Base-by-base conservation (phyloP, 2,113 vertebrate genomes). In the Urocolius indicus region DNA sequence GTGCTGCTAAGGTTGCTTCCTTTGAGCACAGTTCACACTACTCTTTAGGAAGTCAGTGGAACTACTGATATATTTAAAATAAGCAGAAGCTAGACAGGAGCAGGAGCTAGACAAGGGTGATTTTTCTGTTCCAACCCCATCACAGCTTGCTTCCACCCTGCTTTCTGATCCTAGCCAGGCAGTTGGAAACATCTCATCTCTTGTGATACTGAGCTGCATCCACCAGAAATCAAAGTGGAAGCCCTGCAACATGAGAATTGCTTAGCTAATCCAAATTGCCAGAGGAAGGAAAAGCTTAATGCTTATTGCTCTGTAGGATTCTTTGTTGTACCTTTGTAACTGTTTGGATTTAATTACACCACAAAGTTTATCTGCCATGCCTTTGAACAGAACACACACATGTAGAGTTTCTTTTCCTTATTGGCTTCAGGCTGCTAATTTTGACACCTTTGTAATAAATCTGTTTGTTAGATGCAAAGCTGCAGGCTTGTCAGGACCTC, bases 401-500 rank as follows among this genome's bases (percentile, higher is more conserved):
- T 51, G 34, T 18, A 90, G 58, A 79, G 67, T 13, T 71, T 66
- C 43, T 83, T 92, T 83, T 69, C 79, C 27, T 67, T 76, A 17
- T 81, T 96, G 68, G 85, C 94, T 89, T 84, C 46, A 87, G 93
- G 84, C 89, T 97, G 94, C 81, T 94, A 91, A 78, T 95, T 96
- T 92, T 97, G 96, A 98, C 97, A 97, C 87, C 94, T 95, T 91
- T 96, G 61, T 97, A 95, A 88, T 97, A 96, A 94, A 97, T 96
- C 87, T 97, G 54, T 96, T 97, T 83, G 87, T 81, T 93, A 91
- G 65, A 92, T 90, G 94, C 93, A 94, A 97, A 96, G 43, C 32
- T 83, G 82, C 57, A 81, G 76, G 43, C 80, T 95, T 95, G 94
- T 83, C 87, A 95, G 86, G 84, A 87, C 72, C 81, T 97, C 72